These are phyloP conservation scores for Caenorhabditis afra DNA, from an alignment of 2,888 invertebrate species.

Conservation along the genomic window DNA sequence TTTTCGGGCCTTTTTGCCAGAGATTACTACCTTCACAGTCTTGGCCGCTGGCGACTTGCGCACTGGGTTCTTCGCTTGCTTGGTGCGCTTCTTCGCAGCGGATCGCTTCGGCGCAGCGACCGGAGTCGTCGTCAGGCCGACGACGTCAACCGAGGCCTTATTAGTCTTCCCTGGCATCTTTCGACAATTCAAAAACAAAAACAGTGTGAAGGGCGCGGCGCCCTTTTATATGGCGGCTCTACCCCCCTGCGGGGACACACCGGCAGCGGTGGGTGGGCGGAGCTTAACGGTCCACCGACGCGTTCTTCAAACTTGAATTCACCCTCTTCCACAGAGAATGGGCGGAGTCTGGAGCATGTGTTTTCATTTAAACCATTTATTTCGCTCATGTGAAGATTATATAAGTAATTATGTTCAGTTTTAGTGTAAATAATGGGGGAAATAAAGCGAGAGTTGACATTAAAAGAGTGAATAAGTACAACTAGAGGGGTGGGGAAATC, in stretches of 20 bases:
- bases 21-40: conserved; percentile 15
- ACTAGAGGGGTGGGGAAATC: background rate
- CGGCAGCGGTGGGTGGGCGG: no score
- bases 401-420: no score
- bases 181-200: conserved; percentile 15
- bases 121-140: background rate
- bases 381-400: no score
- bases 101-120: background rate
- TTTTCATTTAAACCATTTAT: no score
- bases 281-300: no score
- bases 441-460: background rate
- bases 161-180: conserved; percentile 7
- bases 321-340: no score
- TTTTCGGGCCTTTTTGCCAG: background rate
- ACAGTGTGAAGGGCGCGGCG: background rate
- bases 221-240: background rate
- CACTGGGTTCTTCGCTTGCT: background rate
- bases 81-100: background rate
- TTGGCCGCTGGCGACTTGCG: conserved; percentile 22
- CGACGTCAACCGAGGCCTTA: background rate
- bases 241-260: conserved; percentile 49
- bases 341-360: no score
- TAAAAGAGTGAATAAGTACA: conserved; percentile 20
- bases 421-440: background rate
- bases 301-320: no score